Base-by-base conservation (phyloP, 1,140 invertebrate genomes). In the Ceratosolen solmsi region DNA sequence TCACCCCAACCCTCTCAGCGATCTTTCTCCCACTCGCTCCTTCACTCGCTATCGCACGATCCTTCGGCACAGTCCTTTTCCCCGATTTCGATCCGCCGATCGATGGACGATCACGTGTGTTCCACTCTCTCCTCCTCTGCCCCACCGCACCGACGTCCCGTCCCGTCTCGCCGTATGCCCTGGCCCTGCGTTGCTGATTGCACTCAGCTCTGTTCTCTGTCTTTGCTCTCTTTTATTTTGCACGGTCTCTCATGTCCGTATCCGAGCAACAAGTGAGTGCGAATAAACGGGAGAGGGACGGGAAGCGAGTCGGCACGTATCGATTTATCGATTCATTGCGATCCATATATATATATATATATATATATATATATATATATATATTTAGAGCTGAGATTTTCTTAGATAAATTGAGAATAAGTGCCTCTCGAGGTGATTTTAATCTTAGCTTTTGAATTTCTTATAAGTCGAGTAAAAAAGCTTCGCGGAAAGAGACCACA, bases 81-180 rank as follows among this genome's bases (percentile, higher is more conserved):
- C 73, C 85, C 79, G 84, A 85, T 86, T 84, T 82, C 83, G 68
- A 86, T 83, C 82, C 73, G 46, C 72, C 82, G 82, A 80, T 83
- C 82, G 71, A 79, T 60, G 82, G 51, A 79, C 56, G 82, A 83
- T 83, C 82, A 79, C 77, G 82, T 79, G 60, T 79, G 46, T 79
- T 78, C 54, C 46, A 54, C 8, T 33, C 49, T 46, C 38, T 76
- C n/a, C 73, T 79, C 60, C 46, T 60, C 13, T 65, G 54, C 49
- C n/a, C 30, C 54, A n/a, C 49, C 30, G 7, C 38, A 36, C 38
- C 11, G 41, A 11, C 11, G 51, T 22, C 58, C 36, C 25, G 27
- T 30, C 75, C 33, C 20, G 9, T 49, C 75, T 49, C 13, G 41
- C 41, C 5, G 5, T 46, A 5, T 15, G 9, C 20, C 36, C 36